Percentiles rank a stretch among this genome's conserved stretches.
phyloP scores from a whole-genome alignment of 2,797 vertebrate species.

The Valencia hispanica region DNA sequence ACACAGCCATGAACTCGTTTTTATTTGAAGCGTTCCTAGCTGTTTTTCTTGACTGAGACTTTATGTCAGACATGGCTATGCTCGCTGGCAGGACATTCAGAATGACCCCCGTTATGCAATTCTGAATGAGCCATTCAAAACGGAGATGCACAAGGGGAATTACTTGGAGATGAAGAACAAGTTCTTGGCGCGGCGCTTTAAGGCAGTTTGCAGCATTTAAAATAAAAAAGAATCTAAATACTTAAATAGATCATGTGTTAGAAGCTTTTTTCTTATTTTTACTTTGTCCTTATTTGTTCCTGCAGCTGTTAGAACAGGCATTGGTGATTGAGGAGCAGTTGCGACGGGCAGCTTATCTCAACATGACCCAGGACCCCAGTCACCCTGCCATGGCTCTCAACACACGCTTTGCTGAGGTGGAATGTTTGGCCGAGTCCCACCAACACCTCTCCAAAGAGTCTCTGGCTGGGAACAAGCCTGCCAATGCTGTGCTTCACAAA shows the following conservation, averaged over 20 bases:
- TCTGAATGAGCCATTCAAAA: slow-evolving; percentile 98
- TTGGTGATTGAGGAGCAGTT: slow-evolving; percentile 98
- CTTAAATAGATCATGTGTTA: slow-evolving; percentile 23
- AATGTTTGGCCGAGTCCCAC: slow-evolving; percentile 98
- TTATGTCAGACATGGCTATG: slow-evolving; percentile 90
- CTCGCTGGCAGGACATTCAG: slow-evolving; percentile 99
- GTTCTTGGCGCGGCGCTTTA: slow-evolving; percentile 96
- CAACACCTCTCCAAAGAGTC: slow-evolving; percentile 99
- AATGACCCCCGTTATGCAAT: slow-evolving; percentile 93
- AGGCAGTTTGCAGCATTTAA: slow-evolving; percentile 74
- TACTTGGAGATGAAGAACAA: slow-evolving; percentile 99
- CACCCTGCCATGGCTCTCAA: slow-evolving; percentile 98
- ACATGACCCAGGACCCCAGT: slow-evolving; percentile 95
- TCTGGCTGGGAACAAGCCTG: slow-evolving; percentile 95
- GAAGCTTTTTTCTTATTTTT: slow-evolving; percentile 20
- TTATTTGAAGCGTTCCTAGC: slow-evolving; percentile 12
- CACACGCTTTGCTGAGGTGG: slow-evolving; percentile 94
- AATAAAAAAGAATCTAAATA: slow-evolving; percentile 7
- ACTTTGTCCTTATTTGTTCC: not conserved
- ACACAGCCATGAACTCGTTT: not conserved
- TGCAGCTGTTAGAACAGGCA: slow-evolving; percentile 94
- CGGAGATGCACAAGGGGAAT: slow-evolving; percentile 96
- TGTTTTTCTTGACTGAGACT: slow-evolving; percentile 78
- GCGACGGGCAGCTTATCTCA: slow-evolving; percentile 93
- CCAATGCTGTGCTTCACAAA: slow-evolving; percentile 97